Conservation (phyloP, 2,888 invertebrate genomes). For the Apeira syringaria region DNA sequence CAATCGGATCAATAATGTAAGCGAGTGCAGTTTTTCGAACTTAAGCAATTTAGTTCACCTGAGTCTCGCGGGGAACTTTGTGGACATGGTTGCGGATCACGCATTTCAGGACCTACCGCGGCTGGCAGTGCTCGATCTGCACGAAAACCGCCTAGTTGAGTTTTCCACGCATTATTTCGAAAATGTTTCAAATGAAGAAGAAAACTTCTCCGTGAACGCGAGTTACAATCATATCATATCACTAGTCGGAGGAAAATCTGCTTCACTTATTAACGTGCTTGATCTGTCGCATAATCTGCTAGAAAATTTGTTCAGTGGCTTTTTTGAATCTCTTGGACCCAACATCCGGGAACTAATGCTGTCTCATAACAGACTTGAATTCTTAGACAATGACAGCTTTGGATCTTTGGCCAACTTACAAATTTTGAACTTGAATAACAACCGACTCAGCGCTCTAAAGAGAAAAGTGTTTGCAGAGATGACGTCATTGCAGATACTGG, state of each 20-base stretch:
- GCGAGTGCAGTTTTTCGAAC: constrained; percentile 86
- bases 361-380: constrained; percentile 82
- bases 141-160: constrained; percentile 86
- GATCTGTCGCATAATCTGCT: constrained; percentile 87
- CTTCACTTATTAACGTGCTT: constrained; percentile 81
- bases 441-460: constrained; percentile 86
- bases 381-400: constrained; percentile 68
- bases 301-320: constrained; percentile 78
- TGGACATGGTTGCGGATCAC: constrained; percentile 86
- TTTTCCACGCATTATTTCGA: constrained; percentile 86
- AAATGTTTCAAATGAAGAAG: constrained; percentile 84
- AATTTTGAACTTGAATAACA: constrained; percentile 84
- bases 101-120: constrained; percentile 88
- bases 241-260: constrained; percentile 48
- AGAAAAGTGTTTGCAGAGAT: constrained; percentile 86
- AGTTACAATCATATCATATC: constrained; percentile 85
- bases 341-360: constrained; percentile 62
- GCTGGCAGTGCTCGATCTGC: constrained; percentile 88
- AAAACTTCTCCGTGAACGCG: constrained; percentile 86
- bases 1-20: constrained; percentile 86
- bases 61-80: constrained; percentile 89
- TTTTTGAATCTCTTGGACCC: constrained; percentile 73
- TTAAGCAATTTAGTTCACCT: constrained; percentile 88
- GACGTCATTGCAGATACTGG: constrained; percentile 49
- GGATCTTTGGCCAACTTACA: constrained; percentile 45